Conservation (phyloP, 2,888 invertebrate species). For the Sinodicranocentrus sp. region DNA sequence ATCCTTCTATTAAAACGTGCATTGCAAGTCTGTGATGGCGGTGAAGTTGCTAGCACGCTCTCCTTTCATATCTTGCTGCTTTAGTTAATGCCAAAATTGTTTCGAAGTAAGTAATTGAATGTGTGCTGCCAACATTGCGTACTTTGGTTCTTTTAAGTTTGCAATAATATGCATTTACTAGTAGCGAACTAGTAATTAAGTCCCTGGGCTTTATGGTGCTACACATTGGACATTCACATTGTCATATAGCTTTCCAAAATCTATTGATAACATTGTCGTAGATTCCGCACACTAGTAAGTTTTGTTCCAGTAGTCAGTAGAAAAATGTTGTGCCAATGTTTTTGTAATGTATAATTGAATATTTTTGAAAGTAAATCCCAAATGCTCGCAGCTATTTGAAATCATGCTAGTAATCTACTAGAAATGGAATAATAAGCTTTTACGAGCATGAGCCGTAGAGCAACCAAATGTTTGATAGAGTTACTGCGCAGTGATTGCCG, state of each 20-base stretch:
- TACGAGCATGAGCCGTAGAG: too few species aligned
- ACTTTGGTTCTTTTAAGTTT: slow-evolving; percentile 37
- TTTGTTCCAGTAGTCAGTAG: slow-evolving; percentile 51
- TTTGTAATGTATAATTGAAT: slow-evolving; percentile 34
- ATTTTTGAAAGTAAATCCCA: slow-evolving; percentile 35
- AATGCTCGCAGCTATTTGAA: background rate
- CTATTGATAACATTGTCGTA: background rate
- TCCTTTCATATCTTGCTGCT: slow-evolving; percentile 5
- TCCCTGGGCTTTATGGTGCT: slow-evolving; percentile 67
- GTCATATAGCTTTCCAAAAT: slow-evolving; percentile 1
- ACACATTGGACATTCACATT: slow-evolving; percentile 53
- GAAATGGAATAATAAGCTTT: slow-evolving; percentile 2
- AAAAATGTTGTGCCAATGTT: slow-evolving; percentile 60
- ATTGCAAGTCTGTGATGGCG: slow-evolving; percentile 63
- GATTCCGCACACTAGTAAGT: slow-evolving; percentile 6
- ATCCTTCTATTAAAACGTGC: background rate
- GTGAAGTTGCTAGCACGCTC: slow-evolving; percentile 53
- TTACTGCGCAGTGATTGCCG: too few species aligned
- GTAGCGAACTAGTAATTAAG: slow-evolving; percentile 42
- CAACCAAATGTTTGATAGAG: too few species aligned
- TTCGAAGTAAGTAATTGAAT: slow-evolving; percentile 21
- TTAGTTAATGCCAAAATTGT: slow-evolving; percentile 48
- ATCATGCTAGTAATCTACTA: background rate
- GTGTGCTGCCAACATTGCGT: slow-evolving; percentile 61
- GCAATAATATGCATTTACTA: slow-evolving; percentile 34